Percentiles rank a stretch among this genome's conserved stretches.
Conservation (phyloP, 2,888 invertebrate species). For the Apotomis betuletana region DNA sequence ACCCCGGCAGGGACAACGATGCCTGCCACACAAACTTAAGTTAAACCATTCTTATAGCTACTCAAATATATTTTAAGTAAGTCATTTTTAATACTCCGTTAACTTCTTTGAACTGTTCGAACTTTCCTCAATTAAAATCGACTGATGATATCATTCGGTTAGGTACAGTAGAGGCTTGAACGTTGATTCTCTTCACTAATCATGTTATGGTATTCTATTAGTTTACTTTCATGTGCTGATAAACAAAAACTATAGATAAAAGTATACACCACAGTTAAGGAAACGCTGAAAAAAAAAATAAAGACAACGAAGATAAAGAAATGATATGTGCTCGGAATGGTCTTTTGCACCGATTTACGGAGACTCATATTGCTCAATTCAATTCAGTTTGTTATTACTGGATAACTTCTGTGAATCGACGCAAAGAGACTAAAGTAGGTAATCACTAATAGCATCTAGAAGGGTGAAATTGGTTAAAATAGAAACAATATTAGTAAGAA, state of each 20-base stretch:
- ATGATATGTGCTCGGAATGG: slow-evolving; percentile 63
- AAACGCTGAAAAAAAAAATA: slow-evolving; percentile 54
- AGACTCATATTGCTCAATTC: not conserved
- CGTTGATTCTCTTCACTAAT: slow-evolving; percentile 51
- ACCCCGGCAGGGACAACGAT: slow-evolving; percentile 98
- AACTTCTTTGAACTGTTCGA: slow-evolving; percentile 9
- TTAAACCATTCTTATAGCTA: slow-evolving; percentile 4
- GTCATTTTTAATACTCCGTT: not conserved
- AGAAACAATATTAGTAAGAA: slow-evolving; percentile 53
- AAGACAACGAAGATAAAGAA: slow-evolving; percentile 57
- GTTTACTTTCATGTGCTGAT: slow-evolving; percentile 82
- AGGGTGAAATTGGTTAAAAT: slow-evolving; percentile 52
- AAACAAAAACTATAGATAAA: slow-evolving; percentile 72
- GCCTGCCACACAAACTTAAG: slow-evolving; percentile 85
- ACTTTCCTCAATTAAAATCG: slow-evolving; percentile 80
- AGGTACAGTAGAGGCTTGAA: slow-evolving; percentile 72
- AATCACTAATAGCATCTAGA: slow-evolving; percentile 55
- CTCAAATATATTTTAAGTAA: too few species aligned
- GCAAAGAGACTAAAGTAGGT: slow-evolving; percentile 60
- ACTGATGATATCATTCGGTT: slow-evolving; percentile 49
- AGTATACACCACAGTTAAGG: slow-evolving; percentile 56
- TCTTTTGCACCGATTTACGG: slow-evolving; percentile 67
- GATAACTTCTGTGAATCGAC: slow-evolving; percentile 56
- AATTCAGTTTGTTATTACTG: slow-evolving; percentile 41
- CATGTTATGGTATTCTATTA: slow-evolving; percentile 53